Conservation (phyloP, 1,140 invertebrate genomes). For the Heliothis subflexa region DNA sequence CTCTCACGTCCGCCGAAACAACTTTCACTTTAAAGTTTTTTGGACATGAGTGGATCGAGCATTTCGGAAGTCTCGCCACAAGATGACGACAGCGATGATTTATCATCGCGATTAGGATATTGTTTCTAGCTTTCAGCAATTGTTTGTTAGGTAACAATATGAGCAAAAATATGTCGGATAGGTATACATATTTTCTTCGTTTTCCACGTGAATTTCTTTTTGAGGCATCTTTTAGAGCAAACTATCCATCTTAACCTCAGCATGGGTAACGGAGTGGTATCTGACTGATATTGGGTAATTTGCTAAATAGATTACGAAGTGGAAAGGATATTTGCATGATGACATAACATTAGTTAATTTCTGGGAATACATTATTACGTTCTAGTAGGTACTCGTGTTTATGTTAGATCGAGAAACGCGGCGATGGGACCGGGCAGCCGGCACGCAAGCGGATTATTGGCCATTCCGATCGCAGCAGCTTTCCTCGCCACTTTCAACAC, state of each 20-base stretch:
- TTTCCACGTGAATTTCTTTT: too few relatives aligned
- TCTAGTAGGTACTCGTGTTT: constrained; percentile 10
- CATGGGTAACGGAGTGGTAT: background rate
- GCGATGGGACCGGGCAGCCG: constrained; percentile 49
- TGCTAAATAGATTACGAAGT: background rate
- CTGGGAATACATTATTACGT: constrained; percentile 36
- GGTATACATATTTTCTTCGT: too few relatives aligned
- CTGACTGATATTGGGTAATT: background rate
- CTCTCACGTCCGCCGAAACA: constrained; percentile 68
- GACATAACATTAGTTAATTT: constrained; percentile 30
- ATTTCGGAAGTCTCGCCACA: constrained; percentile 38
- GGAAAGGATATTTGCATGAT: constrained; percentile 1
- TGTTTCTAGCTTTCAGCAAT: background rate
- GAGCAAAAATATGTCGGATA: too few relatives aligned
- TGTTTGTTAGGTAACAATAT: too few relatives aligned
- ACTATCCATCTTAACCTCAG: too few relatives aligned
- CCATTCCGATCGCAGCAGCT: constrained; percentile 75
- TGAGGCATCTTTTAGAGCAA: too few relatives aligned
- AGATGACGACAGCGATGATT: constrained; percentile 17
- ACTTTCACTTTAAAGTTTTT: constrained; percentile 83
- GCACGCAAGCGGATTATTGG: constrained; percentile 76
- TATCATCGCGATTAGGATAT: constrained; percentile 12
- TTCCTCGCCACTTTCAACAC: constrained; percentile 80
- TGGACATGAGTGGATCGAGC: constrained; percentile 68
- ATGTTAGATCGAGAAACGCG: constrained; percentile 65